Base-by-base conservation (phyloP, 1,140 invertebrate genomes). In the Mamestra configurata region DNA sequence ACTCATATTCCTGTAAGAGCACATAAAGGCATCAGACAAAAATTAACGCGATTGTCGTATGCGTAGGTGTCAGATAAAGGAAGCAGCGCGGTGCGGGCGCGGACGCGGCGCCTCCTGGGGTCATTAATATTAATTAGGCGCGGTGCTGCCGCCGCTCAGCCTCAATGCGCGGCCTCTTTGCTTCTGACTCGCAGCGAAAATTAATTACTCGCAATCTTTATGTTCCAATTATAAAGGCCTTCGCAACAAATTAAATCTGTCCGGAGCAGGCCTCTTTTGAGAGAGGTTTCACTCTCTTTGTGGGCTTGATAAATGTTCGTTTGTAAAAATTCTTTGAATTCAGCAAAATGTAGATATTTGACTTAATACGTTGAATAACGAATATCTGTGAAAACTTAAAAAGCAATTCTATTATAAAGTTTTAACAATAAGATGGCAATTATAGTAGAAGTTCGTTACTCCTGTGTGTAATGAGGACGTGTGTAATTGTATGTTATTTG, bases 201-300 rank as follows among this genome's bases (percentile, higher is more conserved):
- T 95, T 95, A 95, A 95, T 95, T 95, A 95, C 92, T 95, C 93
- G 87, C 92, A 93, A 95, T 95, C 93, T 95, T 95, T 95, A 95
- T 95, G 91, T 94, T 95, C 92, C 91, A 95, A 95, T 95, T 95
- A 95, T 94, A 93, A 95, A 95, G 90, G 93, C 93, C 93, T 95
- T 94, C 92, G 93, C 91, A 93, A 94, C 93, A 95, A 95, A 95
- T 95, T 95, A 95, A 95, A 95, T 95, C 93, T 95, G 93, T 95
- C 93, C 90, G 87, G 84, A 88, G 88, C 93, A 95, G 93, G 91
- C 91, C 87, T 88, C 92, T 91, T 94, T 95, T 93, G 87, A 94
- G 92, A 93, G 91, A 92, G 91, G 90, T 92, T 92, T 94, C 92
- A 94, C 93, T 93, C 88, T 90, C 93, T 94, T 95, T 94, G 93